Percentiles rank a stretch among this genome's conserved stretches.
Evolutionary conservation across 2,888 invertebrate genomes (phyloP).

Genomic region (Scaptodrosophila latifasciaeformis): DNA sequence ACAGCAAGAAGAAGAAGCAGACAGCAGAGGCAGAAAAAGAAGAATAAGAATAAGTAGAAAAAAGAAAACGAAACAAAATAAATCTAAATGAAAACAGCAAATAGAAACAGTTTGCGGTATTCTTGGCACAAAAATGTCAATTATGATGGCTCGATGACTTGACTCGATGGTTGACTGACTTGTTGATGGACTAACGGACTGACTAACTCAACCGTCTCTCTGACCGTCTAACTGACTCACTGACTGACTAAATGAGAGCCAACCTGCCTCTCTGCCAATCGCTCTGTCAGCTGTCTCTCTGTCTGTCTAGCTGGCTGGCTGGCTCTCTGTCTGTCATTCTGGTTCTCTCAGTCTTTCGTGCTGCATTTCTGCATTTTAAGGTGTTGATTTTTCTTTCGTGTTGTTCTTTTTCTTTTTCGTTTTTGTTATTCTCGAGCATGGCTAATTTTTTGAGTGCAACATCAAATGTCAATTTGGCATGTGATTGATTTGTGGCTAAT

Average conservation of each 20-base stretch:
- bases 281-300: too few relatives aligned
- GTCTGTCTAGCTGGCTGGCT: neutral
- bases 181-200: neutral
- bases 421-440: neutral
- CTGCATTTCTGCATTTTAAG: neutral
- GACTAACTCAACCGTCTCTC: too few relatives aligned
- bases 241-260: too few relatives aligned
- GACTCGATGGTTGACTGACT: too few relatives aligned
- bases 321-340: neutral
- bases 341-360: too few relatives aligned
- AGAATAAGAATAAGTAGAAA: too few relatives aligned
- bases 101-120: constrained; percentile 64
- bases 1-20: too few relatives aligned
- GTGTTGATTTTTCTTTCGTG: too few relatives aligned
- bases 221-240: too few relatives aligned
- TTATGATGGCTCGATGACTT: constrained; percentile 47
- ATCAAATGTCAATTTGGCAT: neutral
- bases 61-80: neutral
- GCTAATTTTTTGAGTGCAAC: neutral
- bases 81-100: constrained; percentile 48
- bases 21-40: too few relatives aligned
- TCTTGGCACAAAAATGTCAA: constrained; percentile 67
- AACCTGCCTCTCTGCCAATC: too few relatives aligned
- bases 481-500: too few relatives aligned
- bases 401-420: neutral